Evolutionary conservation across 1,140 invertebrate species (phyloP).

Genomic region (Samia ricini): DNA sequence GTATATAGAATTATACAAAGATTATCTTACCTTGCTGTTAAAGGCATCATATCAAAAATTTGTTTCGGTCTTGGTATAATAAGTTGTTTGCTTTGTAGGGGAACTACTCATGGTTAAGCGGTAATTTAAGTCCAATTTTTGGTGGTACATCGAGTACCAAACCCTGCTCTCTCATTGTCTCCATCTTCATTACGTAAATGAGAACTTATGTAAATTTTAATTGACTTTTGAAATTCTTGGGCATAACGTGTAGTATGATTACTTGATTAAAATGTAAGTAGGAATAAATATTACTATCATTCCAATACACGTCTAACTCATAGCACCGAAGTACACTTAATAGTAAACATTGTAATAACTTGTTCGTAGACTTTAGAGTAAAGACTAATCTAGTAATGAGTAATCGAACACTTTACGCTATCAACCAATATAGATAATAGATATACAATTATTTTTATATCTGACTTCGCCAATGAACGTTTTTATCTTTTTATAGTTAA

Average conservation of each 20-base stretch:
- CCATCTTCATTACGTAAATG: constrained; percentile 33
- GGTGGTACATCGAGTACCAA: constrained; percentile 63
- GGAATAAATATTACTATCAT: too few relatives aligned
- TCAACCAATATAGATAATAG: too few relatives aligned
- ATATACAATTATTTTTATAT: too few relatives aligned
- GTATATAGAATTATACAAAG: neutral
- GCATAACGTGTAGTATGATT: neutral
- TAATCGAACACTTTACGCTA: too few relatives aligned
- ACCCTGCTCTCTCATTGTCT: constrained; percentile 31
- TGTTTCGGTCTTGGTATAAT: constrained; percentile 82
- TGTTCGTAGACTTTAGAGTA: too few relatives aligned
- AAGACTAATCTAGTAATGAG: too few relatives aligned
- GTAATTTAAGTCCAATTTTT: constrained; percentile 84
- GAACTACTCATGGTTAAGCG: constrained; percentile 86
- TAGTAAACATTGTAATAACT: too few relatives aligned
- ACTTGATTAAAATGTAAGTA: neutral
- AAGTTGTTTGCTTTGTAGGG: constrained; percentile 85
- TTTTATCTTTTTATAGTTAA: too few relatives aligned
- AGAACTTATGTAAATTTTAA: neutral
- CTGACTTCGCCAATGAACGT: too few relatives aligned
- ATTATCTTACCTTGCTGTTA: constrained; percentile 80
- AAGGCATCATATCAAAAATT: constrained; percentile 80
- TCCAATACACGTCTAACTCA: too few relatives aligned
- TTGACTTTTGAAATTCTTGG: neutral
- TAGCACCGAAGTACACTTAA: too few relatives aligned